Conservation (phyloP, 2,113 vertebrate species). For the Cisticola juncidis region DNA sequence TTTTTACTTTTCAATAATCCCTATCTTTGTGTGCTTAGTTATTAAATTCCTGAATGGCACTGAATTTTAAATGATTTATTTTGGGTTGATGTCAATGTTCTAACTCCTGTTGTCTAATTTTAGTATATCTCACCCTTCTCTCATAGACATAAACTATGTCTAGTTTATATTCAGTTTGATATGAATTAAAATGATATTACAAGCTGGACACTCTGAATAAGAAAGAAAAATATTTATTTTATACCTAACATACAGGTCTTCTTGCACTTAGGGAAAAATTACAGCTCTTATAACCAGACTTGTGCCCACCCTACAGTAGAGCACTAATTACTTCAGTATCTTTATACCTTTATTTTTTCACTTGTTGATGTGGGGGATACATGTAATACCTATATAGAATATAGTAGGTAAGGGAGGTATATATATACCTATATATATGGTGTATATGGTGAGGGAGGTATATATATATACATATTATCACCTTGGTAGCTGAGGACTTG, state of each 20-base stretch:
- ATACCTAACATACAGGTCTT: neutral
- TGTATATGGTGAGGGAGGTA: neutral
- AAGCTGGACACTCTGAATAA: neutral
- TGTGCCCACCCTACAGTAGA: rapidly evolving
- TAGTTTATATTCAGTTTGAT: neutral
- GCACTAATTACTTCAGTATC: neutral
- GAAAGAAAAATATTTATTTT: neutral
- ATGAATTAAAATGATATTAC: neutral
- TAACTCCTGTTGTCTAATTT: neutral
- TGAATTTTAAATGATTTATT: neutral
- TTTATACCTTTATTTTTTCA: neutral
- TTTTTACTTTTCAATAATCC: neutral
- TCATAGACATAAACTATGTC: no score
- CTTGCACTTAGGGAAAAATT: neutral
- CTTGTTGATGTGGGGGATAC: neutral
- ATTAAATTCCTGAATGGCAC: neutral
- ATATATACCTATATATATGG: neutral
- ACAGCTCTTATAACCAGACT: neutral
- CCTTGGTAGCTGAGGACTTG: neutral
- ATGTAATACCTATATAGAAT: neutral
- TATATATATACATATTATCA: neutral
- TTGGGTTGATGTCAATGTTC: neutral
- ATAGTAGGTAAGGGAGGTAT: neutral
- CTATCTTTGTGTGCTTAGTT: neutral
- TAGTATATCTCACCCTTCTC: neutral